These are phyloP conservation scores for Lynx canadensis DNA, from an alignment of 2,113 vertebrate genomes.

Conservation along the genomic window DNA sequence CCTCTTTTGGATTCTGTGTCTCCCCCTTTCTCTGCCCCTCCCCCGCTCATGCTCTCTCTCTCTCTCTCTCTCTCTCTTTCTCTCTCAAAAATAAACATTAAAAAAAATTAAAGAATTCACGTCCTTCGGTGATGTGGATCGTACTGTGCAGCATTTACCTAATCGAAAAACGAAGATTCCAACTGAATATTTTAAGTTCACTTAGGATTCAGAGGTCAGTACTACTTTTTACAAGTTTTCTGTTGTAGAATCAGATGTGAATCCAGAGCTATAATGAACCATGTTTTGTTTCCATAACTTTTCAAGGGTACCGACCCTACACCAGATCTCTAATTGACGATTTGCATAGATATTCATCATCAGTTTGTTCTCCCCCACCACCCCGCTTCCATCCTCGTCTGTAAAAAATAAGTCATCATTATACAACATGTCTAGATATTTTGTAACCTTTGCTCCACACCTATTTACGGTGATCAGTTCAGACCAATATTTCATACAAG, in stretches of 20 bases:
- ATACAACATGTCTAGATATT: not conserved
- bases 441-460: not conserved
- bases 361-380: not conserved
- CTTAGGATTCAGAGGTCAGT: not conserved
- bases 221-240: not conserved
- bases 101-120: too few relatives aligned
- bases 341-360: not conserved
- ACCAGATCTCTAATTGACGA: not conserved
- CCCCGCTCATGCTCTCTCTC: too few relatives aligned
- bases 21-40: too few relatives aligned
- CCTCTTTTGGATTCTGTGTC: too few relatives aligned
- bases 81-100: too few relatives aligned
- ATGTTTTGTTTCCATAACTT: not conserved
- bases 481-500: not conserved
- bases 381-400: not conserved
- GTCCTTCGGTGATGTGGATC: accelerated
- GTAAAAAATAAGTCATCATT: too few relatives aligned
- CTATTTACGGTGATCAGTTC: not conserved
- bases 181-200: not conserved
- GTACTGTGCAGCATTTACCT: not conserved
- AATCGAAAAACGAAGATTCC: not conserved
- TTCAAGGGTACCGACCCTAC: not conserved
- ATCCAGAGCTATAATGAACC: not conserved
- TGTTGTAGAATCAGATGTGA: not conserved
- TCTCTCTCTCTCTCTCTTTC: too few relatives aligned